A percentile compares a stretch with the other conserved stretches of the same genome.
Conservation (phyloP, 2,797 vertebrate genomes). For the Chloroceryle amazona region DNA sequence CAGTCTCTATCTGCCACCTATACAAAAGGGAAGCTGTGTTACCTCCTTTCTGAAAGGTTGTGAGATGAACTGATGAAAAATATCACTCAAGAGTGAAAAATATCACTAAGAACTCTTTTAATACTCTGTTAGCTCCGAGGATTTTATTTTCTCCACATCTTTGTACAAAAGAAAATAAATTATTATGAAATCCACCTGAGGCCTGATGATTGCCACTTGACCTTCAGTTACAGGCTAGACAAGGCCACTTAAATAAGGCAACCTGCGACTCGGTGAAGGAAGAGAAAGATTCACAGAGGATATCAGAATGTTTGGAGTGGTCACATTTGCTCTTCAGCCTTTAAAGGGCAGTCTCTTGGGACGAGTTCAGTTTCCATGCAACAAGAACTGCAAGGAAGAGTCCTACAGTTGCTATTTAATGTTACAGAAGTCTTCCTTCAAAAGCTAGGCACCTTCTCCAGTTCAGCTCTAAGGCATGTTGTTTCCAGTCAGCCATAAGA, state of each 20-base stretch:
- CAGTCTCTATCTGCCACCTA: not conserved
- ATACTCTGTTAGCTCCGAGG: not conserved
- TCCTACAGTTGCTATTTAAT: not conserved
- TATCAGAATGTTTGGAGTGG: not conserved
- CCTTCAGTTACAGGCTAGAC: not conserved
- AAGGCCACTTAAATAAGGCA: not conserved
- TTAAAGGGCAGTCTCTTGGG: fast-evolving
- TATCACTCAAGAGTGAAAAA: not conserved
- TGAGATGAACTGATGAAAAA: not conserved
- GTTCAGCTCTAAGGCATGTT: not conserved
- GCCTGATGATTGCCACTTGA: not conserved
- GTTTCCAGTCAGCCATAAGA: not conserved
- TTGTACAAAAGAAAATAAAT: not conserved
- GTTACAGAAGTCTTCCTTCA: not conserved
- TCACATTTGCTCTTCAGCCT: not conserved
- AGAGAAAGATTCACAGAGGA: not conserved
- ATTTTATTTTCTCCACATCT: not conserved
- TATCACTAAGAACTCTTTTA: not conserved
- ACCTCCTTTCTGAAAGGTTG: not conserved
- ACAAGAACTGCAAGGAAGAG: not conserved
- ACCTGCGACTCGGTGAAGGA: not conserved
- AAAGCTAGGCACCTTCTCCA: not conserved
- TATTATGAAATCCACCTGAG: not conserved
- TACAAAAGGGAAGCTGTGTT: not conserved
- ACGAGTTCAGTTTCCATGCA: not conserved